Percentiles rank a stretch among this genome's conserved stretches.
Conservation (phyloP, 2,113 vertebrate species). For the western clawed frog (Xenopus tropicalis) region DNA sequence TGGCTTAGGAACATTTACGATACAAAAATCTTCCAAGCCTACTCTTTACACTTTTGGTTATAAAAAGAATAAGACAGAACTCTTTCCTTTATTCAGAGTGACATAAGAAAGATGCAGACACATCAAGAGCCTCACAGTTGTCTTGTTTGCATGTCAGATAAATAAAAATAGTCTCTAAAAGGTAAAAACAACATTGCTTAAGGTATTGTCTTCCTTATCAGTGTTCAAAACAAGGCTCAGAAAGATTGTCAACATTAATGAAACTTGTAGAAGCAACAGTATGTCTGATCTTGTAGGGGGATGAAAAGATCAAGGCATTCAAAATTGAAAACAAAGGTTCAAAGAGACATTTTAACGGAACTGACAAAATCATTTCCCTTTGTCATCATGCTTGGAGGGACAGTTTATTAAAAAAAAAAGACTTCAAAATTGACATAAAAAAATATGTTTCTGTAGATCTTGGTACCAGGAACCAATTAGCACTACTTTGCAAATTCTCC, state of each 20-base stretch:
- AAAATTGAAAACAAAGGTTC: neutral
- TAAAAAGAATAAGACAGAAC: too few relatives aligned
- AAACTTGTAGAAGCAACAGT: constrained; percentile 20
- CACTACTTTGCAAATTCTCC: neutral
- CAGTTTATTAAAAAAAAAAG: neutral
- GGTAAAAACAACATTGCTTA: neutral
- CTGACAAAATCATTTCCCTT: neutral
- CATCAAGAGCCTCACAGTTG: neutral
- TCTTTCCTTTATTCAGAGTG: too few relatives aligned
- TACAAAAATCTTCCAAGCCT: too few relatives aligned
- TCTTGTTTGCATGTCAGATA: constrained; percentile 3
- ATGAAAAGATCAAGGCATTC: constrained; percentile 10
- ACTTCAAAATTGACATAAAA: neutral
- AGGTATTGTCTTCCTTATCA: neutral
- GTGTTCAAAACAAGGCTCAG: constrained; percentile 15
- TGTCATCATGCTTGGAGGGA: neutral
- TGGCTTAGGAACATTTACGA: too few relatives aligned
- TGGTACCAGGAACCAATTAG: constrained; percentile 14
- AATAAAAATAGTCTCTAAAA: neutral
- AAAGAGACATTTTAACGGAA: constrained; percentile 4
- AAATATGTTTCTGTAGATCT: neutral
- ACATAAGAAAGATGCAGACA: too few relatives aligned
- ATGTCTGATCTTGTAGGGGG: neutral
- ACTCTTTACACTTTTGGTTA: too few relatives aligned
- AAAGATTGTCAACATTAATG: constrained; percentile 19